phyloP scores from a whole-genome alignment of 2,797 vertebrate species.

The Microhierax caerulescens region DNA sequence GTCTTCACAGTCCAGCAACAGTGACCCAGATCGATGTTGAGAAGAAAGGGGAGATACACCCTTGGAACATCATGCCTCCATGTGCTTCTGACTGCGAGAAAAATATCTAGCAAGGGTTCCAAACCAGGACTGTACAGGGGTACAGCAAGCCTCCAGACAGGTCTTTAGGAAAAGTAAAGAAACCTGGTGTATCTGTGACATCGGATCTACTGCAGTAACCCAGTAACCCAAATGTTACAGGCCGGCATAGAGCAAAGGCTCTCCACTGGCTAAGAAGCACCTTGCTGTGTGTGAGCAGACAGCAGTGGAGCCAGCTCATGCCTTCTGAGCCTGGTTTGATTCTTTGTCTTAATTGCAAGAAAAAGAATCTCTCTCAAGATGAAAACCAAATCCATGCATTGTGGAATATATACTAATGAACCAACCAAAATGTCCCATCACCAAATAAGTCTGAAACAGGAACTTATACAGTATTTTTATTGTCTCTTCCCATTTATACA shows the following conservation, averaged over 20 bases:
- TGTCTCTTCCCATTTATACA: neutral
- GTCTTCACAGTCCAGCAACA: neutral
- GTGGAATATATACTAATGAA: neutral
- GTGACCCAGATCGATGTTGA: neutral
- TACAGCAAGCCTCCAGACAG: neutral
- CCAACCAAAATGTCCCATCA: neutral
- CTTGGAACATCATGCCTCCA: neutral
- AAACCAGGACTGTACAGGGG: neutral
- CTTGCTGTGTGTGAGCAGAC: neutral
- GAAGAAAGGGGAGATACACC: neutral
- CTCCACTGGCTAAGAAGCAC: neutral
- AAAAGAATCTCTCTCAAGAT: neutral
- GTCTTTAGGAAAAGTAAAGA: too few species aligned
- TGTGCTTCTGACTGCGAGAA: neutral
- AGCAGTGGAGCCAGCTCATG: neutral
- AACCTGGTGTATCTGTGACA: too few species aligned
- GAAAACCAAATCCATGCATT: neutral
- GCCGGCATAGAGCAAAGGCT: neutral
- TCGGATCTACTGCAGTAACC: neutral
- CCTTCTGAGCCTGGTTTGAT: neutral
- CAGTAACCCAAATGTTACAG: neutral
- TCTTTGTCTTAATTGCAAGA: neutral
- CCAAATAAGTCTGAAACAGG: neutral
- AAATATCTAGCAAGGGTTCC: neutral
- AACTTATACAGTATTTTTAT: neutral